phyloP scores from a whole-genome alignment of 1,140 invertebrate genomes.

The Globodera ellingtonae region DNA sequence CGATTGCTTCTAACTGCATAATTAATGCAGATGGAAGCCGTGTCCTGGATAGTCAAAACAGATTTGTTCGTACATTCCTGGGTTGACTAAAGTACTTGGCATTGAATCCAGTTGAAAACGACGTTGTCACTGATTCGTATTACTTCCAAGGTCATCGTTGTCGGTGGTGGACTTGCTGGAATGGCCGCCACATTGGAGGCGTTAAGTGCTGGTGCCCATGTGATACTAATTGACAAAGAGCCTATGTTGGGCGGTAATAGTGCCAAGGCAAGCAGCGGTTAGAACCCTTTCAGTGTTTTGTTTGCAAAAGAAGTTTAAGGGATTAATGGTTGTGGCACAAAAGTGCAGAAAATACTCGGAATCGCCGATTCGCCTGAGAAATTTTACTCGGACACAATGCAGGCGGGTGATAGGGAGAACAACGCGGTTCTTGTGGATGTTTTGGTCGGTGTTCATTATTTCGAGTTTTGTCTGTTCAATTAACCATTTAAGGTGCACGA shows the following conservation, averaged over 20 bases:
- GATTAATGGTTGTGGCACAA: slow-evolving; percentile 63
- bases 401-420: slow-evolving; percentile 64
- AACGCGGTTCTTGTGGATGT: slow-evolving; percentile 61
- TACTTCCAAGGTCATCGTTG: slow-evolving; percentile 56
- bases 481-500: slow-evolving; percentile 53
- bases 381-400: slow-evolving; percentile 64
- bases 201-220: slow-evolving; percentile 49
- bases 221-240: slow-evolving; percentile 64
- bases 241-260: slow-evolving; percentile 64
- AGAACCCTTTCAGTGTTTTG: not conserved
- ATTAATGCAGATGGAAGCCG: no score
- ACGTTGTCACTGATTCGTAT: no score
- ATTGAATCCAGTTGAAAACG: no score
- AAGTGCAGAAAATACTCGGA: slow-evolving; percentile 52
- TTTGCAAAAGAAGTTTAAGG: slow-evolving; percentile 40
- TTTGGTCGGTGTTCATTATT: slow-evolving; percentile 45
- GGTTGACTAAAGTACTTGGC: no score
- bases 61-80: no score
- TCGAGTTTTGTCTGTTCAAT: slow-evolving; percentile 3
- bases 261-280: slow-evolving; percentile 65
- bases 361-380: slow-evolving; percentile 56
- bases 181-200: slow-evolving; percentile 64
- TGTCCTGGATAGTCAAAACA: no score
- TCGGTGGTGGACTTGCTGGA: slow-evolving; percentile 61
- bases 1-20: no score